Conservation (phyloP, 2,888 invertebrate genomes). For the Zygothrica quintamaculata region DNA sequence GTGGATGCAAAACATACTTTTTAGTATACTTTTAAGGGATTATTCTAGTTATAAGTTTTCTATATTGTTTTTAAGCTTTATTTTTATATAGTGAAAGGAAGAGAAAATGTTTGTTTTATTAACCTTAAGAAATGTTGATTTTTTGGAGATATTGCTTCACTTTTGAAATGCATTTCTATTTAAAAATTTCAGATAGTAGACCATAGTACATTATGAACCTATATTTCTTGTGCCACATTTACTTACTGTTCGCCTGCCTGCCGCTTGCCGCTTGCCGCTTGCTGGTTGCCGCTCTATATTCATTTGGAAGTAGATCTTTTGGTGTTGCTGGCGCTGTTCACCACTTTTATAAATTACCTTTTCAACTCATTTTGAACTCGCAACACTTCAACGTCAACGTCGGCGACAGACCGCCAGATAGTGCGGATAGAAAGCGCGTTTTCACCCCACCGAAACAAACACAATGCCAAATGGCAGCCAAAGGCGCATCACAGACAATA, state of each 20-base stretch:
- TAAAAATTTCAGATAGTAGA: background rate
- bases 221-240: conserved; percentile 14
- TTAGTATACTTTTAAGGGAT: no score
- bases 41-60: no score
- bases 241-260: no score
- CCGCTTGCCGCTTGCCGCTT: no score
- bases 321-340: conserved; percentile 18
- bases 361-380: conserved; percentile 59
- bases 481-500: conserved; percentile 41
- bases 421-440: conserved; percentile 10
- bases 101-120: no score
- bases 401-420: conserved; percentile 25
- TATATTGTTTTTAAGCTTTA: no score
- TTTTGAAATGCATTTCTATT: no score
- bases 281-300: background rate
- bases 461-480: conserved; percentile 53
- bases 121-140: no score
- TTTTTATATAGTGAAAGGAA: no score
- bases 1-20: no score
- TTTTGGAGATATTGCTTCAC: no score
- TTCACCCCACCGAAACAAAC: background rate
- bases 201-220: conserved; percentile 3
- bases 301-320: conserved; percentile 5
- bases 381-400: conserved; percentile 55
- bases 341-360: conserved; percentile 66